A percentile compares a stretch with the other conserved stretches of the same genome.
phyloP scores from a whole-genome alignment of 2,888 invertebrate genomes.

The Tenthredo livida region DNA sequence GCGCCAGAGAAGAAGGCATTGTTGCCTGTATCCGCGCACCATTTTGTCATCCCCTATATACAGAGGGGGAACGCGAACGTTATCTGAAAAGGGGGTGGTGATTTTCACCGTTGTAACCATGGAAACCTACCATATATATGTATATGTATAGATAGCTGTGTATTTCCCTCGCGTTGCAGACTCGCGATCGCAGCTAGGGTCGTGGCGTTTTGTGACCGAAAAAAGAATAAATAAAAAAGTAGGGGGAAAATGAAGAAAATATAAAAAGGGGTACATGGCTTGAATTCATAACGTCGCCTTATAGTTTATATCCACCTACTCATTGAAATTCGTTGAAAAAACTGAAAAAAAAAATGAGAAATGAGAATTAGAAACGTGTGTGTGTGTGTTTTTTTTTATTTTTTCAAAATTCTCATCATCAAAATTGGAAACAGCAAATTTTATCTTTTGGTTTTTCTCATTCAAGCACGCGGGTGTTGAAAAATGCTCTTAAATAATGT shows the following conservation, averaged over 20 bases:
- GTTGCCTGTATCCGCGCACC: conserved; percentile 66
- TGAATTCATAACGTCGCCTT: no score
- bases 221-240: not conserved
- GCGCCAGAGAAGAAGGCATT: not conserved
- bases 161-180: not conserved
- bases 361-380: not conserved
- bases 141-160: not conserved
- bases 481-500: conserved; percentile 12
- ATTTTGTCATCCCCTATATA: conserved; percentile 77
- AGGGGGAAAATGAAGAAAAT: no score
- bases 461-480: no score
- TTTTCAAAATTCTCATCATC: no score
- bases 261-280: no score
- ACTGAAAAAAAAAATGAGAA: no score
- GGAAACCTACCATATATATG: conserved; percentile 59
- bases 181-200: not conserved
- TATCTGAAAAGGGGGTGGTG: conserved; percentile 42
- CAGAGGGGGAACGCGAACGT: conserved; percentile 57
- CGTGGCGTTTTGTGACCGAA: not conserved
- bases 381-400: not conserved
- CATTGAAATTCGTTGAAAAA: no score
- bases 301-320: no score
- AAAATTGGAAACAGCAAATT: no score
- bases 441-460: no score
- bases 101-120: conserved; percentile 78